Percentiles rank a stretch among this genome's conserved stretches.
These are phyloP conservation scores for Smittia aterrima DNA, from an alignment of 2,888 invertebrate genomes.

Conservation along the genomic window DNA sequence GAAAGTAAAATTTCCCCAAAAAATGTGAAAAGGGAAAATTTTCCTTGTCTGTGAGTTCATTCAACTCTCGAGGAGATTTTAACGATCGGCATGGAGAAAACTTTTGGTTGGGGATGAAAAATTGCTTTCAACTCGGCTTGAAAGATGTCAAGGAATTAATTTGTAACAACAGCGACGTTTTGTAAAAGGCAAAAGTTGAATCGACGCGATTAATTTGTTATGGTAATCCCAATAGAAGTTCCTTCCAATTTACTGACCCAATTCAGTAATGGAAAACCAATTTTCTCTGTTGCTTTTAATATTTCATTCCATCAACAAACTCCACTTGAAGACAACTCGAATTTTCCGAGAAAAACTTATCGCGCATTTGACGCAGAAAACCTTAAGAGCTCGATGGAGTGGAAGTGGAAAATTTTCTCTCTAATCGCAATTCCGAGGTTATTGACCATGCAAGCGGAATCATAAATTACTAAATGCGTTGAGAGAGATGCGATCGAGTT, in stretches of 20 bases:
- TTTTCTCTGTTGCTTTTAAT: neutral
- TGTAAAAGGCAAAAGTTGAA: neutral
- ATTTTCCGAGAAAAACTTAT: too few species aligned
- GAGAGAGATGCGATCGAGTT: neutral
- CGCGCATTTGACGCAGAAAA: too few species aligned
- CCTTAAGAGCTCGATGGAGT: neutral
- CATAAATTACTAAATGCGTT: conserved; percentile 23
- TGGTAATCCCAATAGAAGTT: neutral
- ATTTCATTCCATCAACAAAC: neutral
- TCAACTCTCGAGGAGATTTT: conserved; percentile 36
- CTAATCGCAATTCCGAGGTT: conserved; percentile 13
- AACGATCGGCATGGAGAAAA: conserved; percentile 19
- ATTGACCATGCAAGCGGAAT: conserved; percentile 16
- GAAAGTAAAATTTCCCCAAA: conserved; percentile 25
- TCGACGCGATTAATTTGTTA: neutral
- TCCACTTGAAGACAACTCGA: too few species aligned
- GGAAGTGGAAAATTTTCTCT: conserved; percentile 3
- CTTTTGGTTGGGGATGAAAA: neutral
- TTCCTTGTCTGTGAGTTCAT: conserved; percentile 33
- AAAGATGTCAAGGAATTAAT: neutral
- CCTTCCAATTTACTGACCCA: neutral
- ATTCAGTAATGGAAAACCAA: neutral
- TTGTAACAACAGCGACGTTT: neutral
- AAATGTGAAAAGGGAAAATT: neutral
- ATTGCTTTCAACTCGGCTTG: neutral